Percentiles rank a stretch among this genome's conserved stretches.
These are phyloP conservation scores for Gambusia affinis DNA, from an alignment of 2,113 vertebrate species.

Conservation along the genomic window DNA sequence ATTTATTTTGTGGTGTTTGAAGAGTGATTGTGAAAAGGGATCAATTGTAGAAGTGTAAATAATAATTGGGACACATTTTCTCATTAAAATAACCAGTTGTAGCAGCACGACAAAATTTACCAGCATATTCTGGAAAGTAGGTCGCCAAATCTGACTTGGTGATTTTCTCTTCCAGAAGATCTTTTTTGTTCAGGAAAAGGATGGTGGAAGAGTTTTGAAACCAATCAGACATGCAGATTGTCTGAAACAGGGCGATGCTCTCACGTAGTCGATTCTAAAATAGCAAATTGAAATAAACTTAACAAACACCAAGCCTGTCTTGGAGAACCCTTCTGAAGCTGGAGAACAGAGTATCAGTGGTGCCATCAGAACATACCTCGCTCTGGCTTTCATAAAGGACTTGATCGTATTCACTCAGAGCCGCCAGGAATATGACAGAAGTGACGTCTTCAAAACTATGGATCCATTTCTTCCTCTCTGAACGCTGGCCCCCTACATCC, in stretches of 20 bases:
- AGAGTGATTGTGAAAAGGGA: too few relatives aligned
- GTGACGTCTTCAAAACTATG: conserved; percentile 91
- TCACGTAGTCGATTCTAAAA: conserved; percentile 87
- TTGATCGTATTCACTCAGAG: conserved; percentile 91
- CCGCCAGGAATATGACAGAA: conserved; percentile 88
- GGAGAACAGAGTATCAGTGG: neutral
- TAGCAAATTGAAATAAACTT: neutral
- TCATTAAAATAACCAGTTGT: neutral
- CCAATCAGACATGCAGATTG: conserved; percentile 83
- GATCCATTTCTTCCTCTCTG: conserved; percentile 91
- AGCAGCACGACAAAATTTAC: conserved; percentile 61
- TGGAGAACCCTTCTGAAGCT: neutral
- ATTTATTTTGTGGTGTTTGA: too few relatives aligned
- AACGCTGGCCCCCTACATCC: conserved; percentile 90
- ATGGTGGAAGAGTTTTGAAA: conserved; percentile 89
- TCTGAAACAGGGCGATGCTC: conserved; percentile 90
- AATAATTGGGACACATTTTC: neutral
- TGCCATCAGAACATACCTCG: conserved; percentile 76
- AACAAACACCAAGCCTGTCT: neutral
- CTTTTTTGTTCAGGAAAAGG: conserved; percentile 91
- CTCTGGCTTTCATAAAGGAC: conserved; percentile 83
- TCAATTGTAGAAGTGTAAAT: neutral
- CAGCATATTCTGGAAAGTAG: conserved; percentile 85
- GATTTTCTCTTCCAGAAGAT: conserved; percentile 89
- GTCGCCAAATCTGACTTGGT: conserved; percentile 82